Conservation (phyloP, 2,113 vertebrate genomes). For the Gnathonemus longibarbis region DNA sequence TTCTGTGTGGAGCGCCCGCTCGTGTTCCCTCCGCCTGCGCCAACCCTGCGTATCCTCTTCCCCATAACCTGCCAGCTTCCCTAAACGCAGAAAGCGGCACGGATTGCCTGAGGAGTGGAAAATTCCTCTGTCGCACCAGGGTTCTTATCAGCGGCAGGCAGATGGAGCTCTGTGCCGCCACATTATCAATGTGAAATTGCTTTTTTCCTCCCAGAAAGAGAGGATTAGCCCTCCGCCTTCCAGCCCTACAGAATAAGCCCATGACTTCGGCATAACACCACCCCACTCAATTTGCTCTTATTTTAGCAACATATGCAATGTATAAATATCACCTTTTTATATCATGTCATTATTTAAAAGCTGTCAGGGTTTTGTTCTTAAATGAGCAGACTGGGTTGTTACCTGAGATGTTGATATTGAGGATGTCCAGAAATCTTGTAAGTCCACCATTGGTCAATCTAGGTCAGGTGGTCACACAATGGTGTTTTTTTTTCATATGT, state of each 20-base stretch:
- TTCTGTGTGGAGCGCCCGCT: background rate
- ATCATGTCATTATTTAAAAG: conserved; percentile 4
- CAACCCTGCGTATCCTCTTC: conserved; percentile 61
- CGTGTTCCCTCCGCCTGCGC: conserved; percentile 36
- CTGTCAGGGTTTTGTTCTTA: conserved; percentile 26
- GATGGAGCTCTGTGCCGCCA: conserved; percentile 81
- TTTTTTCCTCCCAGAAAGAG: conserved; percentile 65
- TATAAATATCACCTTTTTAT: conserved; percentile 39
- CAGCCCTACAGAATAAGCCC: conserved; percentile 67
- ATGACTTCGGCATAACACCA: conserved; percentile 63
- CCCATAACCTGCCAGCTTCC: conserved; percentile 72
- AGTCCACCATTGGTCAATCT: background rate
- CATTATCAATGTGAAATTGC: conserved; percentile 94
- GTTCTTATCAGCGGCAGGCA: conserved; percentile 94
- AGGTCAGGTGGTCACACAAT: background rate
- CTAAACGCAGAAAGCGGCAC: conserved; percentile 84
- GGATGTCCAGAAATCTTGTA: conserved; percentile 22
- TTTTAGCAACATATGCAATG: conserved; percentile 56
- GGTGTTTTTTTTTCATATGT: background rate
- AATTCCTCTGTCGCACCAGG: conserved; percentile 87
- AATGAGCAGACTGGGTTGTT: conserved; percentile 33
- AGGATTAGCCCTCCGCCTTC: conserved; percentile 75
- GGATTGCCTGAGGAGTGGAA: conserved; percentile 88
- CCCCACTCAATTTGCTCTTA: conserved; percentile 52
- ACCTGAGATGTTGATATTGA: conserved; percentile 1